These are phyloP conservation scores for Lipotes vexillifer DNA, from an alignment of 2,113 vertebrate genomes.

Conservation along the genomic window DNA sequence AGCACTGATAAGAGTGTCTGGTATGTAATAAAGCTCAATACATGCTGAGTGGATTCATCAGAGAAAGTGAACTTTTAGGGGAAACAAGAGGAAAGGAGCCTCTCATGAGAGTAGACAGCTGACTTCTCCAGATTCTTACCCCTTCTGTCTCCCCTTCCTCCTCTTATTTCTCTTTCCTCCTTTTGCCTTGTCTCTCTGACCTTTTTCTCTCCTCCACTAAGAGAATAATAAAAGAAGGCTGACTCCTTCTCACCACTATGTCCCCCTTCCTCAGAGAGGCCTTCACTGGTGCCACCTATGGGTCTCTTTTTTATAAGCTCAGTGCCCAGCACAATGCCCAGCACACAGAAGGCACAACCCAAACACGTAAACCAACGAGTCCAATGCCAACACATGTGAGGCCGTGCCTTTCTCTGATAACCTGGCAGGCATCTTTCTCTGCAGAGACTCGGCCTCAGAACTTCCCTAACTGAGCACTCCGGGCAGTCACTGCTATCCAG, in stretches of 20 bases:
- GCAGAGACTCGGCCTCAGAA: background rate
- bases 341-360: background rate
- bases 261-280: background rate
- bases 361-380: background rate
- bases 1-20: background rate
- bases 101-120: background rate
- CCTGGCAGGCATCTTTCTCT: background rate
- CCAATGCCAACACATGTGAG: rapidly evolving
- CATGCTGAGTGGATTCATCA: background rate
- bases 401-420: background rate
- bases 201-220: background rate
- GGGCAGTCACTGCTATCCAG: background rate
- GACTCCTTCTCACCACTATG: background rate
- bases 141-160: background rate
- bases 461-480: background rate
- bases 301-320: background rate
- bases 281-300: background rate
- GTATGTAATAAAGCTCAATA: background rate
- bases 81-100: background rate
- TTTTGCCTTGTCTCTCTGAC: background rate
- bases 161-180: background rate
- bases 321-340: no score
- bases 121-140: background rate
- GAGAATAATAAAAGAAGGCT: background rate
- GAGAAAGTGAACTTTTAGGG: background rate